phyloP scores from a whole-genome alignment of 1,140 invertebrate species.

The Amyelois transitella region DNA sequence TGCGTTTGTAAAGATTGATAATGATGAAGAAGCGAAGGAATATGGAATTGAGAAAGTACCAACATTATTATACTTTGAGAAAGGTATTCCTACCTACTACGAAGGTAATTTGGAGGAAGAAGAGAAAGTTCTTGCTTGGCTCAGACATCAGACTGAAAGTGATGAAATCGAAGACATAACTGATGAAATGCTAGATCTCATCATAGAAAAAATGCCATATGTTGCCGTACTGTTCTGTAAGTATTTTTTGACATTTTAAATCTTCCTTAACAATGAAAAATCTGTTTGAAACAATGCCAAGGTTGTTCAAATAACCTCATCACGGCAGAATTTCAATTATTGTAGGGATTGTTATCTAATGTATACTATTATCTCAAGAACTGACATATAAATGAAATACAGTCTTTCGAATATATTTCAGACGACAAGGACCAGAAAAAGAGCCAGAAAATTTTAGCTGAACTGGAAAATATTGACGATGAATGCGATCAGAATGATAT shows the following conservation, averaged over 20 bases:
- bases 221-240: conserved; percentile 94
- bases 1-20: conserved; percentile 95
- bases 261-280: conserved; percentile 31
- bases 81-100: conserved; percentile 90
- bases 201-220: conserved; percentile 90
- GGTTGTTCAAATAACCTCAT: conserved; percentile 25
- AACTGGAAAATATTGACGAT: conserved; percentile 95
- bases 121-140: conserved; percentile 91
- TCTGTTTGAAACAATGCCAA: conserved; percentile 33
- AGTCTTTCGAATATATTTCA: conserved; percentile 72
- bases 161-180: conserved; percentile 97
- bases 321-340: conserved; percentile 14
- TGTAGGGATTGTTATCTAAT: conserved; percentile 17
- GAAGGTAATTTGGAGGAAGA: conserved; percentile 94
- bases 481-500: conserved; percentile 95
- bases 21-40: conserved; percentile 90
- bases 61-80: conserved; percentile 92
- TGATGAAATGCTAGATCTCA: conserved; percentile 94
- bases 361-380: conserved; percentile 37
- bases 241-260: conserved; percentile 59
- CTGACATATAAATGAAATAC: conserved; percentile 67
- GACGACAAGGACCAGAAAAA: conserved; percentile 95
- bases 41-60: conserved; percentile 93
- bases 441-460: conserved; percentile 88
- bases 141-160: conserved; percentile 87